These are phyloP conservation scores for Polydrusus tereticollis DNA, from an alignment of 2,888 invertebrate genomes.

Conservation along the genomic window DNA sequence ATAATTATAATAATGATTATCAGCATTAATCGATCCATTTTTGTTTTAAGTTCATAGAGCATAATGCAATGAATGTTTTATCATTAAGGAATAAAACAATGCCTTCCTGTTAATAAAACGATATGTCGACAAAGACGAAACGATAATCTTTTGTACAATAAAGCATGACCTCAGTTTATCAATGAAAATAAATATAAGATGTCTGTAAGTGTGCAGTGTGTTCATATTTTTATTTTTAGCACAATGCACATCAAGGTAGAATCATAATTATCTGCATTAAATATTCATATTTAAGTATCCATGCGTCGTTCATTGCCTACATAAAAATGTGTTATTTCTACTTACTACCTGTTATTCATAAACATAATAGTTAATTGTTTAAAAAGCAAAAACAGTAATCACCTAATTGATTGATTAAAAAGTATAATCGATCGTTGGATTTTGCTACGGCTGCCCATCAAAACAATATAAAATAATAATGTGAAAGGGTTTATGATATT, in stretches of 20 bases:
- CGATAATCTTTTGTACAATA: not conserved
- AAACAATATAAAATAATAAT: too few species aligned
- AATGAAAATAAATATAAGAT: not conserved
- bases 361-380: not conserved
- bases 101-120: not conserved
- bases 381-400: not conserved
- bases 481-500: too few species aligned
- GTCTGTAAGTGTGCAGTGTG: not conserved
- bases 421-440: too few species aligned
- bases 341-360: not conserved
- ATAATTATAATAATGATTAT: too few species aligned
- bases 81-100: not conserved
- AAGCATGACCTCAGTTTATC: not conserved
- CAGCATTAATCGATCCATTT: too few species aligned
- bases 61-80: not conserved
- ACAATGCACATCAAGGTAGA: too few species aligned
- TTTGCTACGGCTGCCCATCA: too few species aligned
- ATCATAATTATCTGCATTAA: too few species aligned
- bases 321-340: too few species aligned
- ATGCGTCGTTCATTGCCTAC: not conserved
- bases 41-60: too few species aligned
- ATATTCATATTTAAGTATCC: not conserved
- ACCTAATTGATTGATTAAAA: too few species aligned
- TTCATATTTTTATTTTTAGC: not conserved
- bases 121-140: not conserved